These are phyloP conservation scores for Corythornis leucogaster DNA, from an alignment of 2,797 vertebrate genomes.

Conservation along the genomic window DNA sequence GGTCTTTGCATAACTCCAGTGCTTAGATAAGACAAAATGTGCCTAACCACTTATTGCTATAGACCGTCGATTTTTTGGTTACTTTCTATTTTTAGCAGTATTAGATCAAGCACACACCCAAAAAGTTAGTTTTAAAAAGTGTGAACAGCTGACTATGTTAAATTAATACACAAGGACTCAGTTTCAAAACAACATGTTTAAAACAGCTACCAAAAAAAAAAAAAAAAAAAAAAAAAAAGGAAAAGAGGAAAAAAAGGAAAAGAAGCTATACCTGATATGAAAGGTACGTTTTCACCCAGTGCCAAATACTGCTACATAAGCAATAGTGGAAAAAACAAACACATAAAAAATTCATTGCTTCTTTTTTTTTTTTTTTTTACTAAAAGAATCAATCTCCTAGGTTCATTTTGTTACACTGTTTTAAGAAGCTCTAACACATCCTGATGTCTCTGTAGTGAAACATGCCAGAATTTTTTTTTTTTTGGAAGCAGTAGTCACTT, in stretches of 20 bases:
- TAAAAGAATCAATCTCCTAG: constrained; percentile 61
- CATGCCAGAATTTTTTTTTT: constrained; percentile 70
- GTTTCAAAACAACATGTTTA: constrained; percentile 55
- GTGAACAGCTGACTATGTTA: constrained; percentile 44
- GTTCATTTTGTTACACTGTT: constrained; percentile 62
- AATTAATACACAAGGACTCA: constrained; percentile 62
- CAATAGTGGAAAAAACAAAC: constrained; percentile 38
- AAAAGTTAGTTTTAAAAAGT: constrained; percentile 67
- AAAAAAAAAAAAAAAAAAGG: not conserved
- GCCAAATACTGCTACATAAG: constrained; percentile 71
- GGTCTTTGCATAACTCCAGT: constrained; percentile 28
- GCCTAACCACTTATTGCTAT: constrained; percentile 7
- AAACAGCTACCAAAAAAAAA: constrained; percentile 25
- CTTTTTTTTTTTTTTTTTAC: not conserved
- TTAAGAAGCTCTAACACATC: constrained; percentile 72
- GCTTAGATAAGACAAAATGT: constrained; percentile 55
- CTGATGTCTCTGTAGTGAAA: constrained; percentile 73
- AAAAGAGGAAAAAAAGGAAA: constrained; percentile 62
- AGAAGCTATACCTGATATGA: constrained; percentile 79
- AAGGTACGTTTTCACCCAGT: constrained; percentile 78
- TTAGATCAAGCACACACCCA: constrained; percentile 53
- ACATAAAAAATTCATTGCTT: not conserved
- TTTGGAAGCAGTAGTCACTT: constrained; percentile 61
- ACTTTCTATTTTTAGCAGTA: constrained; percentile 63
- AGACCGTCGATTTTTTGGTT: constrained; percentile 44